phyloP scores from a whole-genome alignment of 2,888 invertebrate species.

The Amblyjoppa proteus region DNA sequence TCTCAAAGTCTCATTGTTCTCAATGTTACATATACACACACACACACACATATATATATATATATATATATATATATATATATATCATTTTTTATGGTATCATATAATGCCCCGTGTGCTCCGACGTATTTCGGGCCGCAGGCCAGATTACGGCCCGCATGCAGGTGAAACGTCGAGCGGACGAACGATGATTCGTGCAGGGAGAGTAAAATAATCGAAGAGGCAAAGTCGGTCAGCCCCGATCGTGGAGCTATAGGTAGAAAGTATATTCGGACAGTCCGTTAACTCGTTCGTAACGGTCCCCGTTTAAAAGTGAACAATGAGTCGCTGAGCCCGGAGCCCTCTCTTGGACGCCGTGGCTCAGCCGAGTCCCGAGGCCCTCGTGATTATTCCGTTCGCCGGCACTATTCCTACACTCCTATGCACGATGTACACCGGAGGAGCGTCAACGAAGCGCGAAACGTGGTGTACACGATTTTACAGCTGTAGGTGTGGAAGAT shows the following conservation, averaged over 20 bases:
- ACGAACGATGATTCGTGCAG: constrained; percentile 21
- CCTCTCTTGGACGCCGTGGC: constrained; percentile 44
- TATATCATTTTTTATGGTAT: constrained; percentile 3
- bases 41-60: not conserved
- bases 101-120: not conserved
- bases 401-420: not conserved
- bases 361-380: not conserved
- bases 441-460: constrained; percentile 62
- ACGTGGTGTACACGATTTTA: constrained; percentile 58
- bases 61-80: constrained; percentile 7
- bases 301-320: constrained; percentile 62
- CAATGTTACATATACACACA: constrained; percentile 32
- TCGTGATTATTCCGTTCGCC: constrained; percentile 13
- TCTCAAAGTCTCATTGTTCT: constrained; percentile 54
- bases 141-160: not conserved
- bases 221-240: constrained; percentile 54
- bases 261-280: constrained; percentile 69
- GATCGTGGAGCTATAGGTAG: constrained; percentile 46
- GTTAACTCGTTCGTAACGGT: constrained; percentile 68
- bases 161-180: constrained; percentile 9
- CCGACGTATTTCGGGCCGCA: not conserved
- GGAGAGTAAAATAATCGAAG: constrained; percentile 42
- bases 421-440: constrained; percentile 3
- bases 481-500: constrained; percentile 6
- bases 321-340: constrained; percentile 50